These are phyloP conservation scores for Scelioninae gen. 1 DNA, from an alignment of 2,888 invertebrate species.

Conservation along the genomic window DNA sequence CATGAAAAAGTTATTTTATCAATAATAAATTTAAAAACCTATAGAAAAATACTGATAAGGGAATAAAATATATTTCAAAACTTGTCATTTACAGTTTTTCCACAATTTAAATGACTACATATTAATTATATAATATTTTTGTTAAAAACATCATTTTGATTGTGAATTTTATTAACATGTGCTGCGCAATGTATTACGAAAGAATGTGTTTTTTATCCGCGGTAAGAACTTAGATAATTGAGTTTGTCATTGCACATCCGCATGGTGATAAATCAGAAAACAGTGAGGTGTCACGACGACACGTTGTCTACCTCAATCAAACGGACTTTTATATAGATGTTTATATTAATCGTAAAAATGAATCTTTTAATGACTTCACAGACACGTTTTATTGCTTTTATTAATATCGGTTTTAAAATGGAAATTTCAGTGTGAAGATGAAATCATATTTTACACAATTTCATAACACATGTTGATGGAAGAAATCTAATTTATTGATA, in stretches of 20 bases:
- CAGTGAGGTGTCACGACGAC: slow-evolving; percentile 49
- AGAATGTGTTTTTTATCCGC: slow-evolving; percentile 36
- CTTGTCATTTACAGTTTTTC: too few species aligned
- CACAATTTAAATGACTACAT: too few species aligned
- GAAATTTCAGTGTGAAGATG: slow-evolving; percentile 23
- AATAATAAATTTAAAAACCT: too few species aligned
- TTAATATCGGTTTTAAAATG: slow-evolving; percentile 17
- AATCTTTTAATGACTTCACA: slow-evolving; percentile 28
- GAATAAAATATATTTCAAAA: too few species aligned
- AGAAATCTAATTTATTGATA: slow-evolving; percentile 1
- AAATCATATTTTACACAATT: neutral
- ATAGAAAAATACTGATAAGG: too few species aligned
- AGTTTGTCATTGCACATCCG: slow-evolving; percentile 62
- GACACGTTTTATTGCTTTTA: slow-evolving; percentile 46
- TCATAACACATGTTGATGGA: neutral
- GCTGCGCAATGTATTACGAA: slow-evolving; percentile 34
- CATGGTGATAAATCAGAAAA: slow-evolving; percentile 65
- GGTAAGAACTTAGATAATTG: slow-evolving; percentile 47
- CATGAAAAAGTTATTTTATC: too few species aligned
- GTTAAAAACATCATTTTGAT: too few species aligned
- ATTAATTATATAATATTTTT: too few species aligned
- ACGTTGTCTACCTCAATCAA: slow-evolving; percentile 58
- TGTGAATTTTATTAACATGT: too few species aligned
- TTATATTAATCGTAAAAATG: slow-evolving; percentile 62
- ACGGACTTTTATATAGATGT: slow-evolving; percentile 51